A percentile compares a stretch with the other conserved stretches of the same genome.
Conservation (phyloP, 2,113 vertebrate species). For the Pteronura brasiliensis region DNA sequence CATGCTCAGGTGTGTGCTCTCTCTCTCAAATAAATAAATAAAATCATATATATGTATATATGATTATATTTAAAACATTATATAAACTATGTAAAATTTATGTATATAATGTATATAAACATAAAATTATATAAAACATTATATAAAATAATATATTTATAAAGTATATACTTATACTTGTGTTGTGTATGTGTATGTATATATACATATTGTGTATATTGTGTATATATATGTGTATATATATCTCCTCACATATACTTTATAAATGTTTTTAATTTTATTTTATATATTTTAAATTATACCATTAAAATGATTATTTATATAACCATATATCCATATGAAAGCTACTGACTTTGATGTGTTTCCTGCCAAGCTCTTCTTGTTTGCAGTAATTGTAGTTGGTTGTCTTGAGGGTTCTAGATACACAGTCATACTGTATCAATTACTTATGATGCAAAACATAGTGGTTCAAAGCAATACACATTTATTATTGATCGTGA, state of each 20-base stretch:
- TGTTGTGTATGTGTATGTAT: no score
- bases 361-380: background rate
- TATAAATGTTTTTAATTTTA: no score
- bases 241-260: no score
- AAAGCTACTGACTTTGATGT: background rate
- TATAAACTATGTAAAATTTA: no score
- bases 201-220: no score
- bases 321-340: background rate
- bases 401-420: background rate
- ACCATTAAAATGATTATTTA: background rate
- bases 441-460: background rate
- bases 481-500: background rate
- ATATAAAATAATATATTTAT: no score
- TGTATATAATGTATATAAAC: no score
- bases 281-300: no score
- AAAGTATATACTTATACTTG: no score
- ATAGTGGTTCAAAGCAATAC: background rate
- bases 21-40: background rate
- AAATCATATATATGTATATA: background rate
- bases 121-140: no score
- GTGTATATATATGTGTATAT: no score
- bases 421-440: background rate
- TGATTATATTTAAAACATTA: no score
- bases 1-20: background rate
- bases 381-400: background rate